Conservation (phyloP, 2,113 vertebrate genomes). For the Dendrocopos noguchii region DNA sequence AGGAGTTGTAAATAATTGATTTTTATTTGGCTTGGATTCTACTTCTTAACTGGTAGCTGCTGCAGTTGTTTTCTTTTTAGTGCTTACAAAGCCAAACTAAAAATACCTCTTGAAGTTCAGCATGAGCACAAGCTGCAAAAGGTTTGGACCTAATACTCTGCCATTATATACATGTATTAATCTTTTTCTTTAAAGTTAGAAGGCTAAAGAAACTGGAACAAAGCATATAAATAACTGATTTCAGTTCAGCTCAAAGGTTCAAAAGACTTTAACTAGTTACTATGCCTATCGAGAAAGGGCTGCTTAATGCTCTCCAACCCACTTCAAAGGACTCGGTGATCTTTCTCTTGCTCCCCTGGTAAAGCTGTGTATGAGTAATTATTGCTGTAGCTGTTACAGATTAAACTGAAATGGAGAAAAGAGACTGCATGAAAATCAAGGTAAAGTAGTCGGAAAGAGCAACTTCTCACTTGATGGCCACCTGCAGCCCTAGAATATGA, state of each 20-base stretch:
- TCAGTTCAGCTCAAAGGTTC: not conserved
- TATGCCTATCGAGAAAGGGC: not conserved
- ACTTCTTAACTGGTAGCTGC: not conserved
- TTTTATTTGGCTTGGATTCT: conserved; percentile 17
- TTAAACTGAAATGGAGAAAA: conserved; percentile 8
- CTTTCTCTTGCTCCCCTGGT: not conserved
- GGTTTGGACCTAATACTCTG: not conserved
- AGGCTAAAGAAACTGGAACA: not conserved
- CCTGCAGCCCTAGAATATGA: not conserved
- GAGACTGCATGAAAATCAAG: not conserved
- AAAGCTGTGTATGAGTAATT: conserved; percentile 4
- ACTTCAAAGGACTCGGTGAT: not conserved
- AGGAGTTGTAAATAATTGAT: conserved; percentile 17
- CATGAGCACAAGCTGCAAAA: not conserved
- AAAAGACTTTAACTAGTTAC: not conserved
- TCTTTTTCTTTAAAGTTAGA: not conserved
- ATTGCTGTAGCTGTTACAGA: not conserved
- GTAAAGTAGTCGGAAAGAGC: not conserved
- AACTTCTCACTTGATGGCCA: not conserved
- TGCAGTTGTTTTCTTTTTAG: not conserved
- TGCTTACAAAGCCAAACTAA: not conserved
- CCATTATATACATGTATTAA: not conserved
- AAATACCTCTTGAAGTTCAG: conserved; percentile 14
- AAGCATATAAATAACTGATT: conserved; percentile 13
- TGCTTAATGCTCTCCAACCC: not conserved